These are phyloP conservation scores for Trissoscelio sp. DNA, from an alignment of 2,888 invertebrate species.

Conservation along the genomic window DNA sequence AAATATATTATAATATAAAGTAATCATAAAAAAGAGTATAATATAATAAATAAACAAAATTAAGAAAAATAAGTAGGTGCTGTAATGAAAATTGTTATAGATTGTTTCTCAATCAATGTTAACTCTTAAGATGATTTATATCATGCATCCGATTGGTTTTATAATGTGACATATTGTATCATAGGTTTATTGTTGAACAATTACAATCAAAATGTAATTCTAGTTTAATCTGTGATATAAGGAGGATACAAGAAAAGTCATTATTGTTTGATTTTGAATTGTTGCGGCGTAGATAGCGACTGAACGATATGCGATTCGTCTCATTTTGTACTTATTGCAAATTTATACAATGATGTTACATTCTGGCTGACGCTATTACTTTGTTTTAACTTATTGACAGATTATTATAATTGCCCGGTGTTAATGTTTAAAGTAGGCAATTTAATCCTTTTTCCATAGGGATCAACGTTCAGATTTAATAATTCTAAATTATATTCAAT, in stretches of 20 bases:
- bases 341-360: not conserved
- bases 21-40: not conserved
- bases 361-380: not conserved
- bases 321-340: not conserved
- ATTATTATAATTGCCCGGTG: not conserved
- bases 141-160: constrained; percentile 23
- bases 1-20: not conserved
- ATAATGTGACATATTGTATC: constrained; percentile 20
- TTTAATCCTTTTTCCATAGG: not conserved
- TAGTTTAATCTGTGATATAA: constrained; percentile 56
- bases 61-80: not conserved
- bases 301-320: not conserved
- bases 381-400: not conserved
- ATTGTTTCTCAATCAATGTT: constrained; percentile 30
- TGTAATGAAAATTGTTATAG: constrained; percentile 24
- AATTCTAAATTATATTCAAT: not conserved
- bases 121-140: constrained; percentile 25
- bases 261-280: constrained; percentile 20
- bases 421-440: not conserved
- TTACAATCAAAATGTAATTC: constrained; percentile 53
- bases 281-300: constrained; percentile 3
- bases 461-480: not conserved
- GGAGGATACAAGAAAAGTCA: constrained; percentile 9
- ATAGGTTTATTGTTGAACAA: constrained; percentile 38
- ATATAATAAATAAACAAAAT: not conserved